Evolutionary conservation across 1,140 invertebrate species (phyloP).

Genomic region (Anadara kagoshimensis): DNA sequence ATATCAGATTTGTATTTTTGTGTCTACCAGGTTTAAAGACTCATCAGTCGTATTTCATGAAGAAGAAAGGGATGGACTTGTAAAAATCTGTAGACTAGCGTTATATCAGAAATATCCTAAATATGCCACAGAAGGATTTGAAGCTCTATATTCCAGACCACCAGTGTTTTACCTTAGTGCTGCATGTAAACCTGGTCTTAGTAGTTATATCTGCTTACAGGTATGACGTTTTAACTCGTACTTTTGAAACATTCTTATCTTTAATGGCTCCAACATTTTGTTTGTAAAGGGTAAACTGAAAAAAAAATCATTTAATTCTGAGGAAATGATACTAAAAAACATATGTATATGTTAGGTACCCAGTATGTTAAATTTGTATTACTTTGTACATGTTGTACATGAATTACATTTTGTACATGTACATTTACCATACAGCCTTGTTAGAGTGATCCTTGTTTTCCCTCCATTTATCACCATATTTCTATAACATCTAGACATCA

Average conservation of each 20-base stretch:
- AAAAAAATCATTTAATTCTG: too few species aligned
- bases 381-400: too few species aligned
- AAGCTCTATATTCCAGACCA: slow-evolving; percentile 82
- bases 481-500: neutral
- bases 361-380: too few species aligned
- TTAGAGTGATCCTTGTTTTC: too few species aligned
- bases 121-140: slow-evolving; percentile 86
- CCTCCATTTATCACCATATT: neutral
- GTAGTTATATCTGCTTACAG: slow-evolving; percentile 86
- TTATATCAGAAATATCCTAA: slow-evolving; percentile 87
- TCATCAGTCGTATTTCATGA: slow-evolving; percentile 86
- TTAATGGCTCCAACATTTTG: too few species aligned
- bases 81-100: slow-evolving; percentile 84
- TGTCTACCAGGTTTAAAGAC: slow-evolving; percentile 77
- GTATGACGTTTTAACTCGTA: slow-evolving; percentile 63
- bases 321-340: too few species aligned
- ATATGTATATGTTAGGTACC: too few species aligned
- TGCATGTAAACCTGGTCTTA: slow-evolving; percentile 82
- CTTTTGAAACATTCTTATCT: neutral
- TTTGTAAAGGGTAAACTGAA: too few species aligned
- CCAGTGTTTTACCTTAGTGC: slow-evolving; percentile 89
- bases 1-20: neutral
- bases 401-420: too few species aligned
- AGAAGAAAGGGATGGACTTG: slow-evolving; percentile 84
- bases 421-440: too few species aligned